Evolutionary conservation across 2,113 vertebrate species (phyloP).

Genomic region (Phyllopteryx taeniolatus): DNA sequence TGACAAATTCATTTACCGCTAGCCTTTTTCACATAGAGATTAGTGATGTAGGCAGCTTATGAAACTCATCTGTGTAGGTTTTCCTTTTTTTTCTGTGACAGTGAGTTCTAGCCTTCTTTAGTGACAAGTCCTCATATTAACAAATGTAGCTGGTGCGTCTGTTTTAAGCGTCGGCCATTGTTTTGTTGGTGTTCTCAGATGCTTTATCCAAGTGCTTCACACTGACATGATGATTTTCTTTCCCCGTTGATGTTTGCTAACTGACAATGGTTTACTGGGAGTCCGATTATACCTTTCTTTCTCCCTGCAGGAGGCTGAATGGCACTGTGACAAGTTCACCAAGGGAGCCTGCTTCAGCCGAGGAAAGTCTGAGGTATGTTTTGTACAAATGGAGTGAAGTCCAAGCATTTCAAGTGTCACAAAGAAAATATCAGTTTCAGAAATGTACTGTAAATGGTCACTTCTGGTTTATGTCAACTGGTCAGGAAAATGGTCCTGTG

Average conservation of each 20-base stretch:
- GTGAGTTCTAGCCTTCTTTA: slow-evolving; percentile 15
- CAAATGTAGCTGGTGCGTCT: slow-evolving; percentile 14
- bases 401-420: slow-evolving; percentile 20
- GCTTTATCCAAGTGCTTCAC: slow-evolving; percentile 30
- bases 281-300: slow-evolving; percentile 33
- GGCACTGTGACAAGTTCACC: slow-evolving; percentile 91
- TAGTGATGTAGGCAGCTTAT: not conserved
- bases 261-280: slow-evolving; percentile 34
- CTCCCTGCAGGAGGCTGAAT: slow-evolving; percentile 83
- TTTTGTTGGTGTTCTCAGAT: slow-evolving; percentile 38
- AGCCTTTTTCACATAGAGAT: slow-evolving; percentile 5
- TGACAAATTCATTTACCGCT: slow-evolving; percentile 27
- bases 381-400: slow-evolving; percentile 7
- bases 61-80: not conserved
- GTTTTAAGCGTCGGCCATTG: slow-evolving; percentile 24
- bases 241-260: slow-evolving; percentile 30
- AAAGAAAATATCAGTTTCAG: not conserved
- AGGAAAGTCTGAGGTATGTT: slow-evolving; percentile 91
- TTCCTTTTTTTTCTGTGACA: slow-evolving; percentile 3
- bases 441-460: not conserved
- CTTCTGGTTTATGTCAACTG: not conserved
- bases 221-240: slow-evolving; percentile 16
- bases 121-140: slow-evolving; percentile 22
- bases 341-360: slow-evolving; percentile 95
- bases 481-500: not conserved